phyloP scores from a whole-genome alignment of 2,113 vertebrate species.

The Bucco capensis region DNA sequence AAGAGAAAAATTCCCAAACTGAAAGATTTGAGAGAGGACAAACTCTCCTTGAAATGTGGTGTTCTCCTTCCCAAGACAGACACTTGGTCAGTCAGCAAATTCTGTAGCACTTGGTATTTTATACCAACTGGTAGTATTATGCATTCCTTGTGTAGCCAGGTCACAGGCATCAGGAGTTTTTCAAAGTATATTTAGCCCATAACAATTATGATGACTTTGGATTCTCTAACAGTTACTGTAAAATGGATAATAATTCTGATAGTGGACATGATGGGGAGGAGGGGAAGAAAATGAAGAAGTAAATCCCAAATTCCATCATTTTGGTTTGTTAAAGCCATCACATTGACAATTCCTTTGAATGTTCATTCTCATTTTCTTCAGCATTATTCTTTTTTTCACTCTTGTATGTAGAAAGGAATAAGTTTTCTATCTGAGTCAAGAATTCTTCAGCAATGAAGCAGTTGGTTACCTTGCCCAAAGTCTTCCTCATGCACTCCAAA shows the following conservation, averaged over 20 bases:
- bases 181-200: neutral
- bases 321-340: slow-evolving; percentile 13
- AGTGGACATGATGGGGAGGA: neutral
- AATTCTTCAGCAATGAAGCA: slow-evolving; percentile 83
- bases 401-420: slow-evolving; percentile 84
- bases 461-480: slow-evolving; percentile 81
- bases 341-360: neutral
- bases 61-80: neutral
- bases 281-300: neutral
- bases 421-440: slow-evolving; percentile 85
- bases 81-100: neutral
- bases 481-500: slow-evolving; percentile 87
- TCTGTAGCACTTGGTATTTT: neutral
- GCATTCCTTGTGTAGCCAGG: neutral
- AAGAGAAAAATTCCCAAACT: neutral
- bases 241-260: neutral
- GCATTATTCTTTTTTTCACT: slow-evolving; percentile 55
- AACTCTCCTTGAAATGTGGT: neutral
- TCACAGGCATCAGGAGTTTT: neutral
- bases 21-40: neutral
- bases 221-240: neutral
- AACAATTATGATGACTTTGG: neutral
- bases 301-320: neutral
- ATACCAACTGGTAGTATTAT: neutral
- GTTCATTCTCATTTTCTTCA: slow-evolving; percentile 47